A percentile compares a stretch with the other conserved stretches of the same genome.
Conservation (phyloP, 2,888 invertebrate species). For the Noctua comes region DNA sequence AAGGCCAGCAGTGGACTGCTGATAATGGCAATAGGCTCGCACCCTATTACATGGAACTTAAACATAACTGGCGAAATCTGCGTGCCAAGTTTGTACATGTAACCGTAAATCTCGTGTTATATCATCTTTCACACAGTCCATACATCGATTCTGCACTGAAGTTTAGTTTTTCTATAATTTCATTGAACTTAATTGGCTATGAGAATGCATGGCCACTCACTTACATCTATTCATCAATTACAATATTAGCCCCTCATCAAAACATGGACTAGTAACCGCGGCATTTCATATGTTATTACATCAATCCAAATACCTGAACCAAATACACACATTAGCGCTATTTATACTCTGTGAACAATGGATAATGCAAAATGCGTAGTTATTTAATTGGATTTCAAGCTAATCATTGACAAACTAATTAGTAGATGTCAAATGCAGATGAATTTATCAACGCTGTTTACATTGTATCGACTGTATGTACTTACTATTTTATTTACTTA, state of each 20-base stretch:
- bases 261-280: background rate
- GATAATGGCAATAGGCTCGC: background rate
- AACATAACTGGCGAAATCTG: background rate
- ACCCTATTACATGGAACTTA: too few species aligned
- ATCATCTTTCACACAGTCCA: background rate
- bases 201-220: background rate
- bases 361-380: conserved; percentile 47
- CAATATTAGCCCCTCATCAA: background rate
- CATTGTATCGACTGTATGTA: conserved; percentile 1
- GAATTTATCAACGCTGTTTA: conserved; percentile 39
- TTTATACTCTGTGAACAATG: conserved; percentile 16
- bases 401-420: conserved; percentile 56
- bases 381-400: conserved; percentile 55
- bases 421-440: conserved; percentile 50
- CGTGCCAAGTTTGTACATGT: too few species aligned
- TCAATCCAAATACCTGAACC: conserved; percentile 31
- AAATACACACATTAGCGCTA: conserved; percentile 21
- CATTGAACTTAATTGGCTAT: background rate
- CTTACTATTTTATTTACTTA: conserved; percentile 3
- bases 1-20: background rate
- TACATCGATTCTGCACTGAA: background rate
- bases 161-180: background rate
- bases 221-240: background rate
- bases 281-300: background rate
- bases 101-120: background rate